Conservation (phyloP, 2,113 vertebrate species). For the Aegotheles bennettii region DNA sequence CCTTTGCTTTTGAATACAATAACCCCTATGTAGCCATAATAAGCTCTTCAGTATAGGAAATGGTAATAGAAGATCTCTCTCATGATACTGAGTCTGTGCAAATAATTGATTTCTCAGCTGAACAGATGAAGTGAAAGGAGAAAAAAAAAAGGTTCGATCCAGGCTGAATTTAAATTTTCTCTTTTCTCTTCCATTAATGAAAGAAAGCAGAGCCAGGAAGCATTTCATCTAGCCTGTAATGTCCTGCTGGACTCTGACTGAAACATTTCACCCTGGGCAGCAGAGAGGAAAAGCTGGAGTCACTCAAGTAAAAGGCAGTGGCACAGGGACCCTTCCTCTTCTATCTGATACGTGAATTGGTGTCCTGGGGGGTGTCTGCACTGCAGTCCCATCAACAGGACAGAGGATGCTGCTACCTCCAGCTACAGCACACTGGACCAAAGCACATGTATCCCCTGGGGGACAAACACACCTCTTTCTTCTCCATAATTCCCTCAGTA, state of each 20-base stretch:
- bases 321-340: neutral
- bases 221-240: neutral
- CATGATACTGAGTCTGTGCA: constrained; percentile 9
- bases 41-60: constrained; percentile 41
- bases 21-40: constrained; percentile 27
- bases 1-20: constrained; percentile 44
- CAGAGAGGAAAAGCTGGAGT: neutral
- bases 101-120: constrained; percentile 53
- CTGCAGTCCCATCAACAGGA: fast-evolving
- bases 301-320: neutral
- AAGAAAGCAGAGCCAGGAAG: neutral
- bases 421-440: neutral
- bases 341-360: fast-evolving
- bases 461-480: neutral
- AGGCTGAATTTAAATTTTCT: neutral
- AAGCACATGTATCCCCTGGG: fast-evolving
- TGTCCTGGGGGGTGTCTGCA: neutral
- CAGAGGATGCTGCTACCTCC: neutral
- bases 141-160: fast-evolving
- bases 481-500: neutral
- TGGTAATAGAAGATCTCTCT: constrained; percentile 17
- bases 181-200: neutral
- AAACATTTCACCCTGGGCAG: neutral
- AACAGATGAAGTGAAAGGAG: neutral
- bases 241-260: neutral